These are phyloP conservation scores for Sebastes paucispinis DNA, from an alignment of 2,797 vertebrate genomes.

Conservation along the genomic window DNA sequence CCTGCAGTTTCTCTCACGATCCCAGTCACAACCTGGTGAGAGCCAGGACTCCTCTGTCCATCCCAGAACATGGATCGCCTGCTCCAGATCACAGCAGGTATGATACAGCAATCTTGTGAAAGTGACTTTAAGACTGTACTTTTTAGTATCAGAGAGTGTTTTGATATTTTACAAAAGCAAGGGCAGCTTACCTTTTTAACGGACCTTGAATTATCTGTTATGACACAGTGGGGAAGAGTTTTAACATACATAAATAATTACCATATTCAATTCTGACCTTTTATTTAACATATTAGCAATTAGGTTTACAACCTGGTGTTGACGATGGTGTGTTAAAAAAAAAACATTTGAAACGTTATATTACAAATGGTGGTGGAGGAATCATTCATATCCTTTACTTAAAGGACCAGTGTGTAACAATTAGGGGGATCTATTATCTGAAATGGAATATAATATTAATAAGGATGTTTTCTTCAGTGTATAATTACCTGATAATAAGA, in stretches of 20 bases:
- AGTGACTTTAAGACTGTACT: neutral
- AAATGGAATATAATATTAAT: too few relatives aligned
- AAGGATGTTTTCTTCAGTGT: too few relatives aligned
- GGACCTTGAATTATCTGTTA: neutral
- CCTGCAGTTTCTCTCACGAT: constrained; percentile 88
- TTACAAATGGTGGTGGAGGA: neutral
- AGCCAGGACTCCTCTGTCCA: constrained; percentile 87
- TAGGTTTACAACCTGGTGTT: too few relatives aligned
- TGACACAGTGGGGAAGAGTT: neutral
- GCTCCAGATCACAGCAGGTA: constrained; percentile 86
- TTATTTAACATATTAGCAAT: too few relatives aligned
- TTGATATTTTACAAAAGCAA: neutral
- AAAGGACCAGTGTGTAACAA: too few relatives aligned
- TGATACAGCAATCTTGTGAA: neutral
- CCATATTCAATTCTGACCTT: neutral
- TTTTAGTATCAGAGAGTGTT: neutral
- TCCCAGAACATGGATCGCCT: constrained; percentile 80
- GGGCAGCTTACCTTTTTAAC: neutral
- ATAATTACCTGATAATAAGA: too few relatives aligned
- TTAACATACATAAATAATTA: neutral
- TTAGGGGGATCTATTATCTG: too few relatives aligned
- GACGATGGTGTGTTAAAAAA: too few relatives aligned
- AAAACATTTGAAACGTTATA: rapidly evolving
- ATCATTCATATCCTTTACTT: too few relatives aligned
- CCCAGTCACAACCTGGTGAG: constrained; percentile 90